A percentile compares a stretch with the other conserved stretches of the same genome.
These are phyloP conservation scores for Cotesia vestalis DNA, from an alignment of 1,140 invertebrate species.

Conservation along the genomic window DNA sequence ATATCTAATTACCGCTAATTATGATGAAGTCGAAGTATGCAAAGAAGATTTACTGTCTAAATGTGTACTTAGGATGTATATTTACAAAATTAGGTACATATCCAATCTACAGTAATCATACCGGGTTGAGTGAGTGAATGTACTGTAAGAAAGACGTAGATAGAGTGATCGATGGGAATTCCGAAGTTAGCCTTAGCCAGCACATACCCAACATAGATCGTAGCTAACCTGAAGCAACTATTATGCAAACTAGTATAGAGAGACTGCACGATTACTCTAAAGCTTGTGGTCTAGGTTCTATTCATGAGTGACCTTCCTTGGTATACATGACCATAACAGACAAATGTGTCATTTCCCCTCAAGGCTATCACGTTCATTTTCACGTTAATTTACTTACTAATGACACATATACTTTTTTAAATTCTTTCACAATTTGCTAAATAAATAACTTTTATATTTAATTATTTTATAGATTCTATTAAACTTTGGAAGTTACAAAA, in stretches of 20 bases:
- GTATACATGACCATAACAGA: slow-evolving; percentile 21
- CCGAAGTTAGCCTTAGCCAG: slow-evolving; percentile 5
- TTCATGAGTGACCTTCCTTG: slow-evolving; percentile 40
- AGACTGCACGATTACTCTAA: slow-evolving; percentile 14
- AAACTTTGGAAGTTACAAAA: too few species aligned
- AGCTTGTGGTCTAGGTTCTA: slow-evolving; percentile 34
- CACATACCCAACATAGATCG: slow-evolving; percentile 20
- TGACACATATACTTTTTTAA: too few species aligned
- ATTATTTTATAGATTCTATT: too few species aligned
- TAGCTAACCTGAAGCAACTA: slow-evolving; percentile 12
- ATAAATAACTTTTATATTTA: too few species aligned
- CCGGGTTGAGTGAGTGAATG: background rate
- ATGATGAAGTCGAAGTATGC: too few species aligned
- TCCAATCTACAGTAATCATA: too few species aligned
- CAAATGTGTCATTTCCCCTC: slow-evolving; percentile 27
- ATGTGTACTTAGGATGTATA: background rate
- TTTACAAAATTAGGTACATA: too few species aligned
- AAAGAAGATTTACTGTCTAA: background rate
- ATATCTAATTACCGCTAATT: too few species aligned
- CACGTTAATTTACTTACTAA: too few species aligned
- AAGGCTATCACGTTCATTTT: slow-evolving; percentile 17
- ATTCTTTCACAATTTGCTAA: too few species aligned
- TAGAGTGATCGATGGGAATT: slow-evolving; percentile 23
- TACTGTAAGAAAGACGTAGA: background rate
- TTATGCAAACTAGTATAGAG: slow-evolving; percentile 18